Base-by-base conservation (phyloP, 2,888 invertebrate genomes). In the Acleris literana region DNA sequence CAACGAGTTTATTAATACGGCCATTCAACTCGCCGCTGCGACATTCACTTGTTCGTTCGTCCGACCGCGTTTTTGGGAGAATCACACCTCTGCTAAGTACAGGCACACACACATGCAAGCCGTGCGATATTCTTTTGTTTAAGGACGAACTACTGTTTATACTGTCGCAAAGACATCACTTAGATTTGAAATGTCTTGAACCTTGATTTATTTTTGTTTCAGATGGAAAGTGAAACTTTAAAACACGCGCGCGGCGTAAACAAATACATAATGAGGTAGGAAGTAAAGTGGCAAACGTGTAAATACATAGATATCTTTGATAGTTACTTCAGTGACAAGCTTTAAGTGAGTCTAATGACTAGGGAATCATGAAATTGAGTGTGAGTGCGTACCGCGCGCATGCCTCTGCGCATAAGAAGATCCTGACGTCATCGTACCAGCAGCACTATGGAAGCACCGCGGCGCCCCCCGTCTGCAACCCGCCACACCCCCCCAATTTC, bases 381-480 rank as follows among this genome's bases (percentile, higher is more conserved):
- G 97, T 97, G 81, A 97, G 97, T 81, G 97, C 97, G 81, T 97
- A 96, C 88, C 94, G 97, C 87, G 97, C 97, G 83, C 97, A 97
- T 91, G 96, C 97, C 86, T 96, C 96, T 74, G 97, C 97, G 86
- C 97, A 97, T 88, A 96, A 96, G 92, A 97, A 97, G 93, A 97
- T 97, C 82, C 93, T 97, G 84, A 95, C 94, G 80, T 95, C 95
- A 76, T 95, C 95, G 81, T 96, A 95, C 81, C 95, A 95, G 90
- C 95, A 95, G 80, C 95, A 95, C 85, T 97, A 97, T 94, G 97
- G 95, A 68, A 95, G 95, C 77, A 95, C 95, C 58, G 94, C 95
- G 69, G 95, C 95, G 65, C 92, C 90, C 2, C 94, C 94, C 75
- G 79, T 90, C 80, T 94, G 94, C 85, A 93, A 90, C 74, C 85